Evolutionary conservation across 2,888 invertebrate genomes (phyloP).

Genomic region (Ichneumoninae sp.): DNA sequence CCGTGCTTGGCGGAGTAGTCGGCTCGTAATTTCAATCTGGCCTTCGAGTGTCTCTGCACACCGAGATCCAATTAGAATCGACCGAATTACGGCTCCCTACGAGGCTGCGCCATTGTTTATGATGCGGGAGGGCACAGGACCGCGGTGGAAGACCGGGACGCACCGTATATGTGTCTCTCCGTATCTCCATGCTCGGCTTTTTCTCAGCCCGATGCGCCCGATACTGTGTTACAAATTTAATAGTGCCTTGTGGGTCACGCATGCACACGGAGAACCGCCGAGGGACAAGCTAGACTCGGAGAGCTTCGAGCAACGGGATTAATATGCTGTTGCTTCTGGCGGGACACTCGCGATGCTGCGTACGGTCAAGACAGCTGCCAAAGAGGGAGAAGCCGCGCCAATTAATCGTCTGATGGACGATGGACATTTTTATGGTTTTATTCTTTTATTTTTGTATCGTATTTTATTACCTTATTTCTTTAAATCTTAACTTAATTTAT

Average conservation of each 20-base stretch:
- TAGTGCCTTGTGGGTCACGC: slow-evolving; percentile 40
- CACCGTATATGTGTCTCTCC: background rate
- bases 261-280: slow-evolving; percentile 2
- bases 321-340: slow-evolving; percentile 36
- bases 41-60: background rate
- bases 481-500: background rate
- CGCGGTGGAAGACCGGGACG: slow-evolving; percentile 28
- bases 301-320: slow-evolving; percentile 50
- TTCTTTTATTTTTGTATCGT: background rate
- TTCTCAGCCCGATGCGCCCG: background rate
- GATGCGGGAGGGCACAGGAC: background rate
- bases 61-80: slow-evolving; percentile 57
- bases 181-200: background rate
- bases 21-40: background rate
- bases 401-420: background rate
- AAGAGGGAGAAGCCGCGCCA: background rate
- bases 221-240: slow-evolving; percentile 11
- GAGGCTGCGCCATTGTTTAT: slow-evolving; percentile 17
- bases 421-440: no score
- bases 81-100: slow-evolving; percentile 43
- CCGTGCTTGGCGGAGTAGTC: background rate
- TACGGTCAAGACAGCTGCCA: slow-evolving; percentile 4
- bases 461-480: background rate
- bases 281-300: slow-evolving; percentile 21
- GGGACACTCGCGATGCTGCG: background rate